phyloP scores from a whole-genome alignment of 2,888 invertebrate species.

The Dione juno region DNA sequence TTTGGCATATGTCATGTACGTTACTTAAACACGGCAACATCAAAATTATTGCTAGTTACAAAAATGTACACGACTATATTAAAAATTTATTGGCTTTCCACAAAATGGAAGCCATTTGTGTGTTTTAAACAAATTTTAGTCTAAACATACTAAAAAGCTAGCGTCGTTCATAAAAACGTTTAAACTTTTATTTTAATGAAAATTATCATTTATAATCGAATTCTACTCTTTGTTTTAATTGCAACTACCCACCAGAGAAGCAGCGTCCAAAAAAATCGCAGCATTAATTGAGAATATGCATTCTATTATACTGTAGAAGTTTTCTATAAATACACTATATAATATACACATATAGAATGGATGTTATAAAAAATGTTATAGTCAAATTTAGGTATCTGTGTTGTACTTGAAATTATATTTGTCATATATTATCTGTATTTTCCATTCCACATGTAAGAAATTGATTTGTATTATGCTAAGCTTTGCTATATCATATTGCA shows the following conservation, averaged over 20 bases:
- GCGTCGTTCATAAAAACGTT: slow-evolving; percentile 52
- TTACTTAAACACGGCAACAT: slow-evolving; percentile 23
- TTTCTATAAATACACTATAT: slow-evolving; percentile 19
- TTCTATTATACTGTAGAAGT: slow-evolving; percentile 6
- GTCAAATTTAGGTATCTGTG: neutral
- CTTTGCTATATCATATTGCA: slow-evolving; percentile 19
- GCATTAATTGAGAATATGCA: slow-evolving; percentile 45
- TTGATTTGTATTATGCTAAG: slow-evolving; percentile 19
- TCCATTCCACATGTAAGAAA: slow-evolving; percentile 17
- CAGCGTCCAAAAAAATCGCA: slow-evolving; percentile 78
- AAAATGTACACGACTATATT: slow-evolving; percentile 27
- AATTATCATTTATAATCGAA: slow-evolving; percentile 84
- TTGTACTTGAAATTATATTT: neutral
- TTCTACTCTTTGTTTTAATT: slow-evolving; percentile 84
- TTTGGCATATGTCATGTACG: slow-evolving; percentile 22
- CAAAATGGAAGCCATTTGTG: slow-evolving; percentile 69
- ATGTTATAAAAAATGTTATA: neutral
- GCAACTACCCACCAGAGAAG: slow-evolving; percentile 82
- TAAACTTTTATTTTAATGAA: slow-evolving; percentile 40
- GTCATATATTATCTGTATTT: neutral
- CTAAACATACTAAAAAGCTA: slow-evolving; percentile 62
- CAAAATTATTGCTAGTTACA: slow-evolving; percentile 40
- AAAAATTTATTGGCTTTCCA: slow-evolving; percentile 57
- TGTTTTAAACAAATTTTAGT: slow-evolving; percentile 45
- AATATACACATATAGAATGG: slow-evolving; percentile 13